phyloP scores from a whole-genome alignment of 2,888 invertebrate species.

The Dichetophora obliterata region DNA sequence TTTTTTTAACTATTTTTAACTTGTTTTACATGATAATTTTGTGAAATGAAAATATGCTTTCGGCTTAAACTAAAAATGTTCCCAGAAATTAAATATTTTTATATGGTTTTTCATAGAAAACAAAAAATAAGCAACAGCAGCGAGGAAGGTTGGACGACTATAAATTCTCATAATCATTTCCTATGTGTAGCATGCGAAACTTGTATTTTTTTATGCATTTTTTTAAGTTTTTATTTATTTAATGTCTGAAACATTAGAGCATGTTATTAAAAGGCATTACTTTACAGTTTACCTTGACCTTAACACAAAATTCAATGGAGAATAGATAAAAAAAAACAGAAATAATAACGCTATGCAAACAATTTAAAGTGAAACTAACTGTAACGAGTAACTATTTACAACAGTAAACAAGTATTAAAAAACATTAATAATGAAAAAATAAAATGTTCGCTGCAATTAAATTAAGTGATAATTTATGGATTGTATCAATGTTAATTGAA shows the following conservation, averaged over 20 bases:
- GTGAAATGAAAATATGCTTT: background rate
- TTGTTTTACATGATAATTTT: too few relatives aligned
- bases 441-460: too few relatives aligned
- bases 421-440: too few relatives aligned
- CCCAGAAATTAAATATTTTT: constrained; percentile 32
- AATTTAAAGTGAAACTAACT: too few relatives aligned
- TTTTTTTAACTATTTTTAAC: background rate
- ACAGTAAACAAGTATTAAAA: too few relatives aligned
- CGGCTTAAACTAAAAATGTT: constrained; percentile 16
- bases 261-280: constrained; percentile 42
- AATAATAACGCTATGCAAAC: constrained; percentile 26
- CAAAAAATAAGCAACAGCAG: constrained; percentile 45
- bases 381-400: too few relatives aligned
- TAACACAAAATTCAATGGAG: constrained; percentile 54
- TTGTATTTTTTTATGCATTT: background rate
- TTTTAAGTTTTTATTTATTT: background rate
- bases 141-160: constrained; percentile 46
- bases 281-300: constrained; percentile 63
- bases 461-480: too few relatives aligned
- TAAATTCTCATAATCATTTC: constrained; percentile 21
- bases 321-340: constrained; percentile 51
- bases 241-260: background rate
- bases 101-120: background rate
- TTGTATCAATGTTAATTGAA: too few relatives aligned
- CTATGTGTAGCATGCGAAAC: constrained; percentile 23